These are phyloP conservation scores for Yponomeuta evonymella DNA, from an alignment of 2,888 invertebrate genomes.

Conservation along the genomic window DNA sequence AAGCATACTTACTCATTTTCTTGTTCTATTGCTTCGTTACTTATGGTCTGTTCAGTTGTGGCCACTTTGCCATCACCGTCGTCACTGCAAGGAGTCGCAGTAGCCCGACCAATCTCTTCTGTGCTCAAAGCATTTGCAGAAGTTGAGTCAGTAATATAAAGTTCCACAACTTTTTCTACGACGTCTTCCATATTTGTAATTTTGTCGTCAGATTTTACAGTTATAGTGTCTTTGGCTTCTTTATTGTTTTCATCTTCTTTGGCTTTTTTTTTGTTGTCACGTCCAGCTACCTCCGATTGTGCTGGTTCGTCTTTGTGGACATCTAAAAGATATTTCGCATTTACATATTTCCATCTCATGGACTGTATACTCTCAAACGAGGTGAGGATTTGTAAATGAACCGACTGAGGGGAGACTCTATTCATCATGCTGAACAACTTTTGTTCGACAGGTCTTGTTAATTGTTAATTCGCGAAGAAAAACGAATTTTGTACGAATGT, in stretches of 20 bases:
- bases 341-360: no score
- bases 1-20: constrained; percentile 1
- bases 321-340: background rate
- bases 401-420: no score
- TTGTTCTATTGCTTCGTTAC: background rate
- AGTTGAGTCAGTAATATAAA: constrained; percentile 24
- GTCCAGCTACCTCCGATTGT: background rate
- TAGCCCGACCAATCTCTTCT: constrained; percentile 18
- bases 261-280: background rate
- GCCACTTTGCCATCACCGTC: background rate
- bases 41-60: constrained; percentile 1
- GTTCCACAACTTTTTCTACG: constrained; percentile 50
- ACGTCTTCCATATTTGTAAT: constrained; percentile 39
- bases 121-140: constrained; percentile 17
- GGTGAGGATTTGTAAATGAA: no score
- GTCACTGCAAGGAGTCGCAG: background rate
- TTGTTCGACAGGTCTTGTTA: no score
- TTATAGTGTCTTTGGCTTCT: background rate
- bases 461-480: no score
- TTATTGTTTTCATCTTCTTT: background rate
- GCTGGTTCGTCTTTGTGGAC: background rate
- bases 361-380: no score
- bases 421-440: no score
- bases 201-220: background rate
- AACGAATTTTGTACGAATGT: no score